Base-by-base conservation (phyloP, 2,113 vertebrate genomes). In the Hipposideros armiger region DNA sequence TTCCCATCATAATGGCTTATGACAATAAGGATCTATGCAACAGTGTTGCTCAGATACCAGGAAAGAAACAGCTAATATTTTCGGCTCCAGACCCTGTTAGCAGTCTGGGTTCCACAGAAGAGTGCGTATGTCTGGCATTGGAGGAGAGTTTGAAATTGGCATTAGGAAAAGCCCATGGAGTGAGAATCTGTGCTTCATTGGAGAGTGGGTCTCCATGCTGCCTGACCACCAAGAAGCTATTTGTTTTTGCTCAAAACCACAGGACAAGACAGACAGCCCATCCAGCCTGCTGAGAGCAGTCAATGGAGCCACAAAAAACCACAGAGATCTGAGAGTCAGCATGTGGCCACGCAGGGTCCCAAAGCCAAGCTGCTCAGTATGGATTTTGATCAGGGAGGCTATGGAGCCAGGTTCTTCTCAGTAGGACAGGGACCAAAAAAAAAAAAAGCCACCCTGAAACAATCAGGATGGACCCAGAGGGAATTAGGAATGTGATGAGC, bases 401-500 rank as follows among this genome's bases (percentile, higher is more conserved):
- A 24, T 5, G 2, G 13, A 56, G 7, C 22, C 50, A 74, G 8
- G 36, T 1, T 58, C 64, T 83, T 54, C 66, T 94, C 85, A 10
- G 30, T 62, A 45, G 50, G 24, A 64, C 50, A 0, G 36, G 4
- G 10, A 5, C 13, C 62, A 87, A 24, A 3, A 64, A 72, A 81
- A 56, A 15, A 70, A 13, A 36, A 36, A 36, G 36, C 36, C 36
- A 36, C 36, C 28, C 16, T 36, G 17, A 74, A 36, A 62, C 32
- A 87, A 50, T 66, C 45, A 19, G 16, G 5, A 83, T 76, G 58
- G 19, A 42, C 36, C 56, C 7, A 0, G 52, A 92, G 66, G 90
- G 40, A 89, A 94, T 76, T n/a, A 80, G 74, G 70, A 97, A 90
- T 85, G 66, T 66, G 45, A 81, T 52, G 60, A 90, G 47, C 50